These are phyloP conservation scores for Chascanopsetta lugubris DNA, from an alignment of 2,113 vertebrate species.

Conservation along the genomic window DNA sequence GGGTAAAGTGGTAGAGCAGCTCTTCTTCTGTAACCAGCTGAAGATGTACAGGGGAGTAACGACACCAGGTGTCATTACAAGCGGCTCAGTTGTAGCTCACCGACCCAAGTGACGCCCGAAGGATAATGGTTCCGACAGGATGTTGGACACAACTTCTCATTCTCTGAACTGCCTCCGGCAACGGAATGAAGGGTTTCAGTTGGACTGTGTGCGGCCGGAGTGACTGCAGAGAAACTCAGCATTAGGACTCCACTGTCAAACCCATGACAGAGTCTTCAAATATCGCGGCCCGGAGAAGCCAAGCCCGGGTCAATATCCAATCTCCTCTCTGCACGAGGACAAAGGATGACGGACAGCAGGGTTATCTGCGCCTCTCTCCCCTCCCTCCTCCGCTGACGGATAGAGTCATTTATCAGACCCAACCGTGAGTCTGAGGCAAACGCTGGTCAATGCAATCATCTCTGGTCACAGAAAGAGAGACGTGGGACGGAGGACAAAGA, in stretches of 20 bases:
- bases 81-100: background rate
- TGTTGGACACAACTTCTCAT: slow-evolving; percentile 9
- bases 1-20: slow-evolving; percentile 1
- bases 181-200: slow-evolving; percentile 11
- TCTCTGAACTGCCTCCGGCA: slow-evolving; percentile 2
- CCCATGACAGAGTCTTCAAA: slow-evolving; percentile 63
- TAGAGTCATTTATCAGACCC: slow-evolving; percentile 68
- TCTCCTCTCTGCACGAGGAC: slow-evolving; percentile 67
- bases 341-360: slow-evolving; percentile 71
- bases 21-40: slow-evolving; percentile 7
- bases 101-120: slow-evolving; percentile 1
- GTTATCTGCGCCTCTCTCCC: slow-evolving; percentile 52
- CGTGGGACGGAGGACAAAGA: slow-evolving; percentile 54
- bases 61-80: slow-evolving; percentile 11
- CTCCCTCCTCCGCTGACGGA: slow-evolving; percentile 54
- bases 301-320: slow-evolving; percentile 73
- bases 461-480: slow-evolving; percentile 39
- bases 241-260: slow-evolving; percentile 30
- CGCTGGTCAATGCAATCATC: slow-evolving; percentile 68
- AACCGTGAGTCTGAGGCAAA: slow-evolving; percentile 53
- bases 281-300: slow-evolving; percentile 48
- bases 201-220: slow-evolving; percentile 2
- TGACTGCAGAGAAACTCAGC: slow-evolving; percentile 28
- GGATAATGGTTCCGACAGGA: slow-evolving; percentile 13
- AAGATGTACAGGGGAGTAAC: slow-evolving; percentile 5